A percentile compares a stretch with the other conserved stretches of the same genome.
Evolutionary conservation across 2,888 invertebrate species (phyloP).

Genomic region (Choreutis nemorana): DNA sequence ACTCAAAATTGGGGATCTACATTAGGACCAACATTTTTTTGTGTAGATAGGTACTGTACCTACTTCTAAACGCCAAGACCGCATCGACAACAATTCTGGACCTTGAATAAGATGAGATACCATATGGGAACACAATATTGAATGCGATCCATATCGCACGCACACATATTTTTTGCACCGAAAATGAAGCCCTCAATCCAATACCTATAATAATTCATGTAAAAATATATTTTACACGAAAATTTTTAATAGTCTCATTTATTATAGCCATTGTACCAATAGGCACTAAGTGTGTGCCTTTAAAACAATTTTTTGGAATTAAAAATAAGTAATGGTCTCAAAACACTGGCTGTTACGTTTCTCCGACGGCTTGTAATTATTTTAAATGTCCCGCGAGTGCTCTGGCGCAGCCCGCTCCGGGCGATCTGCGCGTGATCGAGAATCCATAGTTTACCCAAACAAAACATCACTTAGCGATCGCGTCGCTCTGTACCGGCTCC

Average conservation of each 20-base stretch:
- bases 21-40: too few species aligned
- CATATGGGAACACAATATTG: too few species aligned
- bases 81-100: too few species aligned
- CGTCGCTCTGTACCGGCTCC: too few species aligned
- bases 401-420: slow-evolving; percentile 27
- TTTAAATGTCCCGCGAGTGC: slow-evolving; percentile 64
- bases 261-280: slow-evolving; percentile 38
- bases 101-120: too few species aligned
- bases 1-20: too few species aligned
- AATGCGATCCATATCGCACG: too few species aligned
- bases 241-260: slow-evolving; percentile 40
- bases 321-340: slow-evolving; percentile 65
- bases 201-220: too few species aligned
- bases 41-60: too few species aligned
- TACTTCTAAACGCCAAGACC: too few species aligned
- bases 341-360: slow-evolving; percentile 63
- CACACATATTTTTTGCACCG: too few species aligned
- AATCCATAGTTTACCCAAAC: slow-evolving; percentile 51
- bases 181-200: too few species aligned
- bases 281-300: slow-evolving; percentile 49
- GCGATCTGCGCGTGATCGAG: slow-evolving; percentile 46
- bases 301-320: slow-evolving; percentile 56
- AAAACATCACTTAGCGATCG: slow-evolving; percentile 16
- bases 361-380: slow-evolving; percentile 66
- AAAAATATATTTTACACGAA: slow-evolving; percentile 35